phyloP scores from a whole-genome alignment of 2,113 vertebrate genomes.

The Cyanoramphus novaezelandiae region DNA sequence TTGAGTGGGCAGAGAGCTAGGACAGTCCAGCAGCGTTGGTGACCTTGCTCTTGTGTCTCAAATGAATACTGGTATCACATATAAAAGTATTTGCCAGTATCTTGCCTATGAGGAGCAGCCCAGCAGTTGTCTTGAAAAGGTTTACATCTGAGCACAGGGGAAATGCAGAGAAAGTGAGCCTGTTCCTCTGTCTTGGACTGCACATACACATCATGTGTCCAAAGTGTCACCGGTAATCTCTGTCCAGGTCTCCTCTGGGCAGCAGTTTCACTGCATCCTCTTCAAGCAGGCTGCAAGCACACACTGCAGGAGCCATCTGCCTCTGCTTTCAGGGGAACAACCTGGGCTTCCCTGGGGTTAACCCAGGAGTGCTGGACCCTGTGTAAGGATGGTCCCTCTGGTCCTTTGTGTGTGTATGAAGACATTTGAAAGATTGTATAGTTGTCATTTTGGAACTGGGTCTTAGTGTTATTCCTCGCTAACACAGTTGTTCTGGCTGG shows the following conservation, averaged over 20 bases:
- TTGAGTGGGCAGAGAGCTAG: slow-evolving; percentile 48
- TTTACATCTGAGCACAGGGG: not conserved
- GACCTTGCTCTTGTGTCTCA: slow-evolving; percentile 20
- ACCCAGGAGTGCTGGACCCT: not conserved
- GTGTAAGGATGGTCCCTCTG: not conserved
- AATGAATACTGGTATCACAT: not conserved
- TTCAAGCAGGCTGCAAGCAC: not conserved
- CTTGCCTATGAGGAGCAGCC: not conserved
- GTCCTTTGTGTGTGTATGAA: not conserved
- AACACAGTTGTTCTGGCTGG: not conserved
- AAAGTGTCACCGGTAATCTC: slow-evolving; percentile 18
- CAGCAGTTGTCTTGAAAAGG: not conserved
- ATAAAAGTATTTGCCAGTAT: not conserved
- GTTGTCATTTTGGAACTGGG: not conserved
- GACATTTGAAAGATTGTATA: not conserved
- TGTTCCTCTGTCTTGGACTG: not conserved
- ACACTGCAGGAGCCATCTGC: not conserved
- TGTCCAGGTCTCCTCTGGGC: not conserved
- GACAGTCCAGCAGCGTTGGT: not conserved
- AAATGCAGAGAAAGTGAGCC: not conserved
- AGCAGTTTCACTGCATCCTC: not conserved
- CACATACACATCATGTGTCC: slow-evolving; percentile 15
- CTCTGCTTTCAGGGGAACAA: not conserved
- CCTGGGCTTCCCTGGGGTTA: not conserved
- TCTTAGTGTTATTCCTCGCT: not conserved